Evolutionary conservation across 2,888 invertebrate species (phyloP), one percentile per base, ranked within the genome.

Genomic region (Selenia dentaria): DNA sequence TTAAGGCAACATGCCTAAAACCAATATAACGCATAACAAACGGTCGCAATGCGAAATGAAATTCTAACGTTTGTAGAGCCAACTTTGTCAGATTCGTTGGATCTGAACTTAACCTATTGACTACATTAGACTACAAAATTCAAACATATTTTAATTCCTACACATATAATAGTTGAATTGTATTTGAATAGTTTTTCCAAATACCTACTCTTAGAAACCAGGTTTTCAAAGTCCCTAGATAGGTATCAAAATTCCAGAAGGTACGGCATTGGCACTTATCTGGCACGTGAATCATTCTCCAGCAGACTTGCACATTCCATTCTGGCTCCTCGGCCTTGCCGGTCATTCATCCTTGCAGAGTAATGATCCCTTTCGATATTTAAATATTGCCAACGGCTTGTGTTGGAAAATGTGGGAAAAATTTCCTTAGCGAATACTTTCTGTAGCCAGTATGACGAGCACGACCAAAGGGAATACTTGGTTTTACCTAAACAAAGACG

Each of bases 291-390:
- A 76, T 83, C 83, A 83, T 51, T 50, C 52, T 51, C 59, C 64
- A 62, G 59, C 59, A 62, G 57, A 56, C 44, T 57, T 54, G 70
- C 67, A 66, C 79, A 85, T 85, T 81, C 83, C 78, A 67, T 52
- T 54, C 55, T 50, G 55, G 55, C 57, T 67, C 68, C 67, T 66
- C 76, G 80, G 71, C 82, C 85, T 83, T 83, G 79, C 71, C 71
- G 87, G 88, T 88, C 86, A 70, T 86, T 87, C 81, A 74, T 87
- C 87, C 76, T 74, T 67, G 53, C 57, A 64, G 57, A 64, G 49
- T 47, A 46, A 55, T 51, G 53, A 36, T 51, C 47, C 44, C 47
- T 56, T 56, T 50, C 54, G 51, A 40, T 54, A 49, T 44, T 46
- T 37, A 41, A 51, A 55, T 51, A 57, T 34, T 49, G 32, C 38